phyloP scores from a whole-genome alignment of 2,113 vertebrate genomes.

The Passer domesticus region DNA sequence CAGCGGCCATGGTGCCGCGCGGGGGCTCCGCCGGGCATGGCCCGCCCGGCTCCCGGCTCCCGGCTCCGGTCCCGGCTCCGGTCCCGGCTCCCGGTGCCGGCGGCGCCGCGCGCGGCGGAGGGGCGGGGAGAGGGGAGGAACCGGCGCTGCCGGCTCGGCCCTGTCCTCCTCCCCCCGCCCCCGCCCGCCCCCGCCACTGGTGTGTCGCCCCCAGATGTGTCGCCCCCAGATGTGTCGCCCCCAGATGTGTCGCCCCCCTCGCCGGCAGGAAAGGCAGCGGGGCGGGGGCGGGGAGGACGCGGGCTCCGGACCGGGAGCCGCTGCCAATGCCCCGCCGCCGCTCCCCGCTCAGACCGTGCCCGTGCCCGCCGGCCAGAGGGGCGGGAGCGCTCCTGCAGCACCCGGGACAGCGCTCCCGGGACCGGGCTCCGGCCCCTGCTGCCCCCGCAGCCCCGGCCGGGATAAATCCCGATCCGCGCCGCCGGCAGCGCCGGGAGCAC shows the following conservation, averaged over 20 bases:
- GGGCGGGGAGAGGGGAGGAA: too few relatives aligned
- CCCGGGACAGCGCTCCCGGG: not conserved
- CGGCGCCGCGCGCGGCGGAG: too few relatives aligned
- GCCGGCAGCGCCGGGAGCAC: not conserved
- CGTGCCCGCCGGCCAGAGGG: not conserved
- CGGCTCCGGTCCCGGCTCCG: too few relatives aligned
- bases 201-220: not conserved
- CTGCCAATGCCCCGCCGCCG: not conserved
- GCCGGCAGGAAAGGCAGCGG: not conserved
- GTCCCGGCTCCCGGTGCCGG: too few relatives aligned
- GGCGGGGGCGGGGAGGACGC: not conserved
- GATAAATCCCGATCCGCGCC: not conserved
- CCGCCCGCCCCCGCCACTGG: not conserved
- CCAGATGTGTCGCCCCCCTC: conserved; percentile 46
- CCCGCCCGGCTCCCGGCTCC: too few relatives aligned
- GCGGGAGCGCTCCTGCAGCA: not conserved
- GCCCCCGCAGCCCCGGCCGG: not conserved
- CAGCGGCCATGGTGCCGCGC: conserved; percentile 27
- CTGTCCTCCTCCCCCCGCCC: too few relatives aligned
- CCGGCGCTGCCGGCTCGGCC: too few relatives aligned
- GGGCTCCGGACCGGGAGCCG: not conserved
- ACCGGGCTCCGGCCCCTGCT: not conserved
- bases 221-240: conserved; percentile 37
- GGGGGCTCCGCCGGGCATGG: too few relatives aligned
- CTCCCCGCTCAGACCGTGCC: not conserved